Percentiles rank a stretch among this genome's conserved stretches.
Evolutionary conservation across 2,113 vertebrate genomes (phyloP).

Genomic region (Mesoclemmys tuberculata): DNA sequence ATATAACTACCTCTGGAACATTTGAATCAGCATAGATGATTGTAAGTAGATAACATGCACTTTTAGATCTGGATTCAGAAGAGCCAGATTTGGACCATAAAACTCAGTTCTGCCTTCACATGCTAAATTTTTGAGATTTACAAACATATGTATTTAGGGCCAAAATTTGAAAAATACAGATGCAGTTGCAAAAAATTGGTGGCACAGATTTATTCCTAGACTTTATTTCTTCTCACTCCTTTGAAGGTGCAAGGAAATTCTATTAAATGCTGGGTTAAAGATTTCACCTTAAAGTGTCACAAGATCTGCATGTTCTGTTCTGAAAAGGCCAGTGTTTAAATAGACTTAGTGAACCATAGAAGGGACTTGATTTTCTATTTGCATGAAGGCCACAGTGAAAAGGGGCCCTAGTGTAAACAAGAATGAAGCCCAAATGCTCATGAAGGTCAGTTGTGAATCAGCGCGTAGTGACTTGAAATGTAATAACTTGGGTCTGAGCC

Average conservation of each 20-base stretch:
- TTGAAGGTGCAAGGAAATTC: background rate
- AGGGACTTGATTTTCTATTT: background rate
- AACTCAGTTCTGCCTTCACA: background rate
- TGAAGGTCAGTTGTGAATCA: background rate
- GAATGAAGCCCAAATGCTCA: background rate
- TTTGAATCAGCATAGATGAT: background rate
- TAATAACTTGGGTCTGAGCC: background rate
- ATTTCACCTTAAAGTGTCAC: background rate
- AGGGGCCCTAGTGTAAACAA: background rate
- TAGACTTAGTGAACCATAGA: background rate
- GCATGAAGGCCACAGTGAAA: background rate
- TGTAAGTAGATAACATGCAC: background rate
- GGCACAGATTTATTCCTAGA: background rate
- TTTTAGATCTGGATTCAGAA: background rate
- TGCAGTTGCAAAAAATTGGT: conserved; percentile 12
- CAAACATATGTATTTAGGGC: background rate
- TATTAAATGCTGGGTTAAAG: background rate
- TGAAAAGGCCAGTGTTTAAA: background rate
- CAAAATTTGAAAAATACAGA: background rate
- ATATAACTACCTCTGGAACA: background rate
- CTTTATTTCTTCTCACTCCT: background rate
- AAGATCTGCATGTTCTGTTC: background rate
- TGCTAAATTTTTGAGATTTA: background rate
- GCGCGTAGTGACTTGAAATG: background rate
- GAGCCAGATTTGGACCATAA: background rate